A percentile compares a stretch with the other conserved stretches of the same genome.
phyloP scores from a whole-genome alignment of 2,113 vertebrate species.

The Nanger granti region DNA sequence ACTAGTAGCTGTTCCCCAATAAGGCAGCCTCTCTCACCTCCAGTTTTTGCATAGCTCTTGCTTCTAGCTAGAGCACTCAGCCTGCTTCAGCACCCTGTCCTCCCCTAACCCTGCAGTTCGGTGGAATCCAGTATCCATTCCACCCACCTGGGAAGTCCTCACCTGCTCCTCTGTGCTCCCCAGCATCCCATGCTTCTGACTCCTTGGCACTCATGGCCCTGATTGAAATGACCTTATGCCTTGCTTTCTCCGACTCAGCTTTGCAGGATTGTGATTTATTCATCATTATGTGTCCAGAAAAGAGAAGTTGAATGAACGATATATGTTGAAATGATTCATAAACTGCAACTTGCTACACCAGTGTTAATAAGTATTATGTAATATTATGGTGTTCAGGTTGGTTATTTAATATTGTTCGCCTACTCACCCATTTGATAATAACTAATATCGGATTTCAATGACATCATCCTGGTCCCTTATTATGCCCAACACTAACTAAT shows the following conservation, averaged over 20 bases:
- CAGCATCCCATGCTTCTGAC: background rate
- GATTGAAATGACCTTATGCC: background rate
- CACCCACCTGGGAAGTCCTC: background rate
- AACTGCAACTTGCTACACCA: conserved; percentile 20
- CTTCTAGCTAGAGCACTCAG: background rate
- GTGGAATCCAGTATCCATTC: background rate
- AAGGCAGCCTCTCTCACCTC: background rate
- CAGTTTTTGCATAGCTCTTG: background rate
- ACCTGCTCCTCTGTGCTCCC: background rate
- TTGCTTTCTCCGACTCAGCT: conserved; percentile 30
- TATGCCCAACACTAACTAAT: conserved; percentile 7
- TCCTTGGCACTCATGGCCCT: background rate
- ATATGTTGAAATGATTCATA: conserved; percentile 18
- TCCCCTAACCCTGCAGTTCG: background rate
- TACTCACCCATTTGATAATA: conserved; percentile 28
- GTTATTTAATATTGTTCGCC: conserved; percentile 22
- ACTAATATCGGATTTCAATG: conserved; percentile 24
- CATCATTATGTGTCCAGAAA: background rate
- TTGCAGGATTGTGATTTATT: conserved; percentile 9
- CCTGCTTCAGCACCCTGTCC: background rate
- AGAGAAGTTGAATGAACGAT: conserved; percentile 26
- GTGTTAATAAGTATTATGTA: conserved; percentile 29
- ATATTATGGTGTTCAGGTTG: conserved; percentile 11
- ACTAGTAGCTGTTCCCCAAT: background rate
- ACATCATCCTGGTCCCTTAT: conserved; percentile 13